Conservation (phyloP, 35 echinoderm and acorn worm species). For the Chiridota heheva region DNA sequence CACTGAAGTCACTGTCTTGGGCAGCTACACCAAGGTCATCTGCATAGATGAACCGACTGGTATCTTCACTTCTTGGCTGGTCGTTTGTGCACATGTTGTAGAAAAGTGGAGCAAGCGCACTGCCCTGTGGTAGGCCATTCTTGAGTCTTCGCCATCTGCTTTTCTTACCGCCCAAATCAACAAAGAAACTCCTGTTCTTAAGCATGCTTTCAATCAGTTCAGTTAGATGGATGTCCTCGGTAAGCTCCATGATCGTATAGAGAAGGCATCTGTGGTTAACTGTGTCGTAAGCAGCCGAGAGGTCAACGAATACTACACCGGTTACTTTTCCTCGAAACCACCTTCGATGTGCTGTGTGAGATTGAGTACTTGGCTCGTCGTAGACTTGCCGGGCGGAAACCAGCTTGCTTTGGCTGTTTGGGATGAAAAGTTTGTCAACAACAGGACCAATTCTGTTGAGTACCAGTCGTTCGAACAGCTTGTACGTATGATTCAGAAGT, state of each 20-base stretch:
- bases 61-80: conserved; percentile 30
- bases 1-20: conserved; percentile 10
- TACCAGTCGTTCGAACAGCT: conserved; percentile 60
- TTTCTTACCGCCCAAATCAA: conserved; percentile 41
- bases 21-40: conserved; percentile 42
- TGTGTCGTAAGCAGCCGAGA: conserved; percentile 6
- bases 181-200: conserved; percentile 39
- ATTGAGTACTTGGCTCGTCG: conserved; percentile 44
- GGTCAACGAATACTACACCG: conserved; percentile 18
- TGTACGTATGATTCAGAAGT: conserved; percentile 41
- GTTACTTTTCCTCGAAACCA: conserved; percentile 41
- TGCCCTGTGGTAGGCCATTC: conserved; percentile 18
- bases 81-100: conserved; percentile 35
- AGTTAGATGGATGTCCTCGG: conserved; percentile 26
- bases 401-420: too few relatives aligned
- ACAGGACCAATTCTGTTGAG: conserved; percentile 44
- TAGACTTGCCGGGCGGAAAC: conserved; percentile 61
- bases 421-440: conserved; percentile 54
- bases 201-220: conserved; percentile 59
- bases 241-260: conserved; percentile 28
- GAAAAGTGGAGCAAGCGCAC: conserved; percentile 20
- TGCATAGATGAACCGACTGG: conserved; percentile 50
- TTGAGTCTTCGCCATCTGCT: conserved; percentile 28
- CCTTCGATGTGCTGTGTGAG: conserved; percentile 47
- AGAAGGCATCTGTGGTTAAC: conserved; percentile 35